phyloP scores from a whole-genome alignment of 2,113 vertebrate species.

The Penelope pileata region DNA sequence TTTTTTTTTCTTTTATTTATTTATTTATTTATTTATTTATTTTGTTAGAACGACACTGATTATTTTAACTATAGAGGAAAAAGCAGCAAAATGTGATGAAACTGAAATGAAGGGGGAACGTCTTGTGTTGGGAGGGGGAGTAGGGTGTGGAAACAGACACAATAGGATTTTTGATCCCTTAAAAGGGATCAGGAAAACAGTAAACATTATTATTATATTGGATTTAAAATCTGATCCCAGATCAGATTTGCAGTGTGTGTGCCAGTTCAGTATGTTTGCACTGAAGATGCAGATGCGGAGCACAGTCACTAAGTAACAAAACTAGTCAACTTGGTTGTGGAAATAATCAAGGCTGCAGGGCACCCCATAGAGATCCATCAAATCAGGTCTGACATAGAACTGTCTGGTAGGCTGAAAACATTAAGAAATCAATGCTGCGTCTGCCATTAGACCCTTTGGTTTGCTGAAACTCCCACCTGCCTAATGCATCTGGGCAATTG shows the following conservation, averaged over 20 bases:
- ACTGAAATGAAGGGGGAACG: not conserved
- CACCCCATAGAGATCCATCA: constrained; percentile 74
- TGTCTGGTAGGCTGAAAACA: constrained; percentile 73
- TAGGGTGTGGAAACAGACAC: not conserved
- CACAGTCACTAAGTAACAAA: constrained; percentile 48
- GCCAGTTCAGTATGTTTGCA: constrained; percentile 15
- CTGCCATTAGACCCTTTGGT: constrained; percentile 71
- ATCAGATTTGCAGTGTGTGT: not conserved
- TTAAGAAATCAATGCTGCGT: constrained; percentile 72
- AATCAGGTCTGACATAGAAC: constrained; percentile 73
- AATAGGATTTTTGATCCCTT: not conserved
- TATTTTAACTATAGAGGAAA: not conserved
- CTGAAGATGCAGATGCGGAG: constrained; percentile 51
- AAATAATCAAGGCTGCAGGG: constrained; percentile 75
- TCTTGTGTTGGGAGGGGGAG: not conserved
- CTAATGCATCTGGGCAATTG: constrained; percentile 71
- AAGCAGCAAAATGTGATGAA: not conserved
- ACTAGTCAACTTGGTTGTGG: constrained; percentile 67
- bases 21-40: not conserved
- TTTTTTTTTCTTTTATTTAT: no score
- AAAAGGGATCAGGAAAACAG: not conserved
- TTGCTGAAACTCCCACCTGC: constrained; percentile 73
- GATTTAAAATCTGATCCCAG: constrained; percentile 5
- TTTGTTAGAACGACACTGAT: not conserved
- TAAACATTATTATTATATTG: not conserved